Evolutionary conservation across 2,113 vertebrate genomes (phyloP).

Genomic region (Ameiurus melas): DNA sequence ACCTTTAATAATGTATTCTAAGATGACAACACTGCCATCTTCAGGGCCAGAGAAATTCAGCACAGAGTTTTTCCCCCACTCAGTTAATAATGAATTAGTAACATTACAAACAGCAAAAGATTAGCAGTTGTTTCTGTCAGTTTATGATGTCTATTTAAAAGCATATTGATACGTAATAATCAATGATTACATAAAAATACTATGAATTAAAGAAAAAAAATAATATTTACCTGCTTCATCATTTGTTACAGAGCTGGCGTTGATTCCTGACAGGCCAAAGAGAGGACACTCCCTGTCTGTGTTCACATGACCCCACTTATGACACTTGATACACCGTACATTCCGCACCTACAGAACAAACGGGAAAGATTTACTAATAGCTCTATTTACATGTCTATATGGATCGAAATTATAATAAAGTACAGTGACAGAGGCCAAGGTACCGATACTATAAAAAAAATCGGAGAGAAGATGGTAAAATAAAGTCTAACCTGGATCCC

Average conservation of each 20-base stretch:
- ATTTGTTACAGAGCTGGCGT: conserved; percentile 86
- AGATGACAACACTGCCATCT: conserved; percentile 43
- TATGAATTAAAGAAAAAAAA: neutral
- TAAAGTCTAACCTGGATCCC: conserved; percentile 88
- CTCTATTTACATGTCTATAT: neutral
- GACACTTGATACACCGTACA: conserved; percentile 98
- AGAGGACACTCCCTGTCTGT: conserved; percentile 96
- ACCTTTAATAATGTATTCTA: neutral
- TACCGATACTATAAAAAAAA: neutral
- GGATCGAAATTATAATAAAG: neutral
- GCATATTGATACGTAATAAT: neutral
- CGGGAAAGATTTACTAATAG: conserved; percentile 4
- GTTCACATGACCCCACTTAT: conserved; percentile 99
- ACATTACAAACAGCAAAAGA: neutral
- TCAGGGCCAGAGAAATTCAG: neutral
- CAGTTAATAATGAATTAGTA: neutral
- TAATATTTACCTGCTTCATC: conserved; percentile 85
- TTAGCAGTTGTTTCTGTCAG: neutral
- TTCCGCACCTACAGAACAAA: conserved; percentile 84
- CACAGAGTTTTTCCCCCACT: neutral
- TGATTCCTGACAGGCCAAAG: conserved; percentile 98
- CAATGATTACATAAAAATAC: neutral
- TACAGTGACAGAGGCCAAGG: neutral
- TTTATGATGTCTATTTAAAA: neutral
- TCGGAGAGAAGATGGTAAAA: neutral